Percentiles rank a stretch among this genome's conserved stretches.
Conservation (phyloP, 2,113 vertebrate genomes). For the Ovis canadensis region DNA sequence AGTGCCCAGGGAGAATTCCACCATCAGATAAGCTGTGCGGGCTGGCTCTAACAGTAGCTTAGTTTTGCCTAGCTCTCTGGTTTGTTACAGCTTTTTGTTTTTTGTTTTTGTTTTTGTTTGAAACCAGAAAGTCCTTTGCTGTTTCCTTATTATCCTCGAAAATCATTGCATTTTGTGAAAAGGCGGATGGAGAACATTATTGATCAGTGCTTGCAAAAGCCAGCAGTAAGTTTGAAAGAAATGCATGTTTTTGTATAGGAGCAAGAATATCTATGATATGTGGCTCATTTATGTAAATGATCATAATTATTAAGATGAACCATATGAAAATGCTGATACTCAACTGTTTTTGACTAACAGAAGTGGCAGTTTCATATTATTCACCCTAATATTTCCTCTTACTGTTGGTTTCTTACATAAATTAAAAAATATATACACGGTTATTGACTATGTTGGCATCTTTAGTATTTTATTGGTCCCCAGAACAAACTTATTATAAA, state of each 20-base stretch:
- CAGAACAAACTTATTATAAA: not conserved
- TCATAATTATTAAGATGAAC: not conserved
- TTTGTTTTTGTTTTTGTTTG: slow-evolving; percentile 61
- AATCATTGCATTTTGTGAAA: slow-evolving; percentile 97
- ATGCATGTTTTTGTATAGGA: not conserved
- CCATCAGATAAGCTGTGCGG: not conserved
- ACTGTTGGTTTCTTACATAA: not conserved
- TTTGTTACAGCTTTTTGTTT: not conserved
- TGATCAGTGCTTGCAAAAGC: slow-evolving; percentile 93
- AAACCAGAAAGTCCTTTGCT: slow-evolving; percentile 91
- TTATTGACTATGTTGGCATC: not conserved
- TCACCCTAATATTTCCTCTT: not conserved
- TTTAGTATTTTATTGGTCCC: not conserved
- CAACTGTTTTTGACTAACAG: not conserved
- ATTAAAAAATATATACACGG: not conserved
- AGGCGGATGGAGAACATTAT: slow-evolving; percentile 93
- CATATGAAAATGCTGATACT: not conserved
- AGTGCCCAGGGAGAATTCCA: not conserved
- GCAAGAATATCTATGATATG: not conserved
- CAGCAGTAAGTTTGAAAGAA: slow-evolving; percentile 86
- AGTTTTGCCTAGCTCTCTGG: not conserved
- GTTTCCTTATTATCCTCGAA: slow-evolving; percentile 95
- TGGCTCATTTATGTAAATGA: not conserved
- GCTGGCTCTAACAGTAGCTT: not conserved
- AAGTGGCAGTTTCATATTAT: not conserved